phyloP scores from a whole-genome alignment of 2,797 vertebrate genomes.

The Sebastes miniatus region DNA sequence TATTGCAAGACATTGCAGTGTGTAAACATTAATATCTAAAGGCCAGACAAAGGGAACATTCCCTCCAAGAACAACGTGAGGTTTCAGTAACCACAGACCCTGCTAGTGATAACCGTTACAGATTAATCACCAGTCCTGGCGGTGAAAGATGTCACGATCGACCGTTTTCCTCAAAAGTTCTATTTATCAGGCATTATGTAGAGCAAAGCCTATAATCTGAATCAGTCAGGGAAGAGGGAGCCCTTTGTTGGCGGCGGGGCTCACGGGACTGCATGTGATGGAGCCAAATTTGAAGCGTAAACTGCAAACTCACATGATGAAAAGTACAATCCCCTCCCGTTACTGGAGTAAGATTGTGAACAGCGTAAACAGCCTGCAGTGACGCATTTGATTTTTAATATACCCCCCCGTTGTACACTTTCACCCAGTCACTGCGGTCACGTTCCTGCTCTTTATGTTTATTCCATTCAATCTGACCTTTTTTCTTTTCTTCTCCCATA shows the following conservation, averaged over 20 bases:
- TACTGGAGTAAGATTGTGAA: constrained; percentile 45
- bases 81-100: constrained; percentile 16
- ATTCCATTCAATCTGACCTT: constrained; percentile 29
- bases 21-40: constrained; percentile 30
- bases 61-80: background rate
- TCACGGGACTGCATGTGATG: constrained; percentile 43
- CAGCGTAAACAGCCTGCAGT: constrained; percentile 44
- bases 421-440: constrained; percentile 40
- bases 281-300: constrained; percentile 40
- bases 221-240: constrained; percentile 43
- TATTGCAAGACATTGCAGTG: background rate
- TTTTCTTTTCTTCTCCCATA: constrained; percentile 9
- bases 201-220: constrained; percentile 62
- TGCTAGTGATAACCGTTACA: constrained; percentile 11
- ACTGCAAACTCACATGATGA: constrained; percentile 50
- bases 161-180: constrained; percentile 10
- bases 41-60: background rate
- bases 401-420: constrained; percentile 16
- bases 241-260: constrained; percentile 55
- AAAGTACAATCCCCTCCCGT: constrained; percentile 41
- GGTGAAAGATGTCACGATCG: constrained; percentile 42
- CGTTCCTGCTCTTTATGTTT: constrained; percentile 27
- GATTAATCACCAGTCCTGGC: constrained; percentile 39
- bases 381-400: constrained; percentile 57
- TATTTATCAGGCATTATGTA: constrained; percentile 38